Percentiles rank a stretch among this genome's conserved stretches.
Conservation (phyloP, 2,113 vertebrate species). For the Urocynchramus pylzowi region DNA sequence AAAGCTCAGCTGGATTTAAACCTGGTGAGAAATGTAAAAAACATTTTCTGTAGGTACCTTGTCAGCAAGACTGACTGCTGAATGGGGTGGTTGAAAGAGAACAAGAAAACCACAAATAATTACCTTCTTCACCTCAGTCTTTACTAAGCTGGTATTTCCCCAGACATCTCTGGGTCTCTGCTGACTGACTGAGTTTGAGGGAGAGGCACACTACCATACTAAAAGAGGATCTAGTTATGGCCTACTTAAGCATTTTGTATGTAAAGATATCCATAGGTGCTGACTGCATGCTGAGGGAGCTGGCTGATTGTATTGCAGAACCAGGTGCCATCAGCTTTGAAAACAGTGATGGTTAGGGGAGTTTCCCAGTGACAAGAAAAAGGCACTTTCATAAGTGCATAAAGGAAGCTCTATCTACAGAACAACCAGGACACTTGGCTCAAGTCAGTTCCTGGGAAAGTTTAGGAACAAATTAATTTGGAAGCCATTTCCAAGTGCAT, state of each 20-base stretch:
- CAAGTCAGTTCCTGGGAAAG: neutral
- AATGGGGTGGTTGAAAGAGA: neutral
- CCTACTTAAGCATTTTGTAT: neutral
- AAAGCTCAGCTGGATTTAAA: slow-evolving; percentile 23
- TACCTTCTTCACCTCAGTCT: neutral
- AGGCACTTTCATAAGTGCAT: neutral
- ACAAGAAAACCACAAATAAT: neutral
- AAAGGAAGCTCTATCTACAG: neutral
- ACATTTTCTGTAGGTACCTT: neutral
- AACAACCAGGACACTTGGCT: neutral
- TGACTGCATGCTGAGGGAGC: neutral
- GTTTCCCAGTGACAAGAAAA: neutral
- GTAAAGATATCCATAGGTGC: neutral
- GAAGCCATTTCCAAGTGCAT: neutral
- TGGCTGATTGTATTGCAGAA: neutral
- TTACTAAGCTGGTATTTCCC: neutral
- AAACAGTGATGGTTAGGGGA: neutral
- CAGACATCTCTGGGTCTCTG: neutral
- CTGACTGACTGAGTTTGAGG: neutral
- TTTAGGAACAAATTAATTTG: neutral
- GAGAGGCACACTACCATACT: neutral
- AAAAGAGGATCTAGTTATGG: neutral
- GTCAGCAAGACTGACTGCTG: neutral
- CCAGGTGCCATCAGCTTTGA: neutral
- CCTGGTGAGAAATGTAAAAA: neutral